These are phyloP conservation scores for Conistra vaccinii DNA, from an alignment of 2,888 invertebrate species.

Conservation along the genomic window DNA sequence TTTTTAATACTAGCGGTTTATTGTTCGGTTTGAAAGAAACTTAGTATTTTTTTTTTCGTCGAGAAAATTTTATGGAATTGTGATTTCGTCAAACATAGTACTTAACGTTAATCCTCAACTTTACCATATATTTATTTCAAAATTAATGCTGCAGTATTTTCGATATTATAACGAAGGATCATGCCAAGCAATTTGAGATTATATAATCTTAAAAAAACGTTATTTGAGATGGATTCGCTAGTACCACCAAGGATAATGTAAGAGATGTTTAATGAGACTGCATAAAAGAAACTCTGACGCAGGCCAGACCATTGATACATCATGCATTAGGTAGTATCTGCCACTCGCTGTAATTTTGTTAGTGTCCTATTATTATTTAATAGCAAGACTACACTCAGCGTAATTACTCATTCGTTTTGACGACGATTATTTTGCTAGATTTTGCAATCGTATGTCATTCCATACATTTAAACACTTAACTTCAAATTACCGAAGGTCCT, in stretches of 20 bases:
- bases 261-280: not conserved
- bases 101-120: no score
- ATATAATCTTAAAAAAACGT: not conserved
- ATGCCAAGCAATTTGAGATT: not conserved
- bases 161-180: not conserved
- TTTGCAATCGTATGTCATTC: constrained; percentile 31
- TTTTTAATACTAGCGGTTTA: no score
- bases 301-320: not conserved
- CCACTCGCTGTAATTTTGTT: not conserved
- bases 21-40: no score
- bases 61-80: no score
- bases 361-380: constrained; percentile 33
- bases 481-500: constrained; percentile 26
- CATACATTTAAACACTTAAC: constrained; percentile 24
- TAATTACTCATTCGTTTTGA: constrained; percentile 37
- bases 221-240: not conserved
- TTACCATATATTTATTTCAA: not conserved
- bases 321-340: not conserved
- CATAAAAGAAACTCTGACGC: not conserved
- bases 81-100: no score
- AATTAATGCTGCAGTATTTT: not conserved
- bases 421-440: constrained; percentile 27
- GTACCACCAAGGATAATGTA: not conserved
- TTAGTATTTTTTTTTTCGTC: no score
- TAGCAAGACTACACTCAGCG: constrained; percentile 39